Percentiles rank a stretch among this genome's conserved stretches.
phyloP scores from a whole-genome alignment of 2,888 invertebrate genomes.

The Oxytorus armatus region DNA sequence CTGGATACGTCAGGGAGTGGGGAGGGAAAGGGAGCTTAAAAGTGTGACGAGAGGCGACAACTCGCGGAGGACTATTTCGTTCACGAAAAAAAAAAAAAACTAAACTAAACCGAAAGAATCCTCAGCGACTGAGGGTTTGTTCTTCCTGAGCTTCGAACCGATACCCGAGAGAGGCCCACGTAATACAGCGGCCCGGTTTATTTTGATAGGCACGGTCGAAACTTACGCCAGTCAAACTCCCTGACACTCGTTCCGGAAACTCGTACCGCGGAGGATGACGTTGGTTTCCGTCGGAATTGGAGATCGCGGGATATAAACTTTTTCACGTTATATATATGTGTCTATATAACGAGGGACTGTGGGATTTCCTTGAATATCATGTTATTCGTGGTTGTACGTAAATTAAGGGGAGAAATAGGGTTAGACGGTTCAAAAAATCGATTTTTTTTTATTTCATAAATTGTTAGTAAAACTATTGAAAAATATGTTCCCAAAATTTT shows the following conservation, averaged over 20 bases:
- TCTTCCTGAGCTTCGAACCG: slow-evolving; percentile 32
- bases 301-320: too few species aligned
- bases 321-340: background rate
- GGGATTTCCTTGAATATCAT: too few species aligned
- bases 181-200: slow-evolving; percentile 11
- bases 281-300: too few species aligned
- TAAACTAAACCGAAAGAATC: slow-evolving; percentile 9
- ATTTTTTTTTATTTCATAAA: too few species aligned
- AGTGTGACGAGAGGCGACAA: slow-evolving; percentile 42
- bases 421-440: too few species aligned
- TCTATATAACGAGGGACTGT: too few species aligned
- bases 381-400: too few species aligned
- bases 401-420: too few species aligned
- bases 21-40: slow-evolving; percentile 60
- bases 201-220: slow-evolving; percentile 44
- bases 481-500: too few species aligned
- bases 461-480: too few species aligned
- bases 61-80: slow-evolving; percentile 16
- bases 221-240: background rate
- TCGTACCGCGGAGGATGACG: background rate
- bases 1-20: slow-evolving; percentile 62
- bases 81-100: slow-evolving; percentile 7
- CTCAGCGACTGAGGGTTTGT: background rate
- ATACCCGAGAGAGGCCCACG: background rate
- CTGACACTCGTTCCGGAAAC: background rate